Base-by-base conservation (phyloP, 2,113 vertebrate species). In the Furnarius figulus region DNA sequence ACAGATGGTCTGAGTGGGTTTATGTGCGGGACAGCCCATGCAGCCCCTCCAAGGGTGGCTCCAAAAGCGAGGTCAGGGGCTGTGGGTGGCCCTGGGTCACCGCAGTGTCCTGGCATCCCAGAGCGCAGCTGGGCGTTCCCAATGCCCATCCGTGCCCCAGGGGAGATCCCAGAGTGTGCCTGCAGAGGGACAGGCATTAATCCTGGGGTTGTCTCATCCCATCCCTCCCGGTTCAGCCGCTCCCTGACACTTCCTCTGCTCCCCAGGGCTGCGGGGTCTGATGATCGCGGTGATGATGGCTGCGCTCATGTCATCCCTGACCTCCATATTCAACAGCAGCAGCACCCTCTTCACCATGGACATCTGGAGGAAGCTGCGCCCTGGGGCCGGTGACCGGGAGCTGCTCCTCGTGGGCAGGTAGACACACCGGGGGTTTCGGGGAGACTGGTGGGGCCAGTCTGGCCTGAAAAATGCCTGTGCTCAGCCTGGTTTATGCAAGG, bases 221-320 rank as follows among this genome's bases (percentile, higher is more conserved):
- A 12, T 11, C 2, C 1, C 24, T 40, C 9, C 23, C 3, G 3
- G 20, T 16, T 20, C 9, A 0, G 63, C 35, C 0, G 0, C 46
- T 63, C 40, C 25, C 44, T 56, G 24, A 53, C 1, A 0, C 10
- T n/a, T 37, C 37, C n/a, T 85, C 65, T 85, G 17, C 33, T 53
- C 66, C 46, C 10, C 96, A 99, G 99, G 99, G 27, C 97, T 99
- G 49, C 97, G 99, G 19, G 99, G 98, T 7, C 97, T 99, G 33
- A 99, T 99, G 99, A 98, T 99, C 3, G 99, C 99, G 0, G 99
- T 98, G 82, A 99, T 99, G 98, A 99, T 99, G 99, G 99, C 99
- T 0, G 99, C 98, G 0, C 98, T 99, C 85, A 97, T 99, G 99
- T 99, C 99, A 0, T 98, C 99, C 1, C 97, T 99, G 95, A 99